Evolutionary conservation across 2,797 vertebrate species (phyloP), one percentile per base, ranked within the genome.

Genomic region (Cirrhinus molitorella): DNA sequence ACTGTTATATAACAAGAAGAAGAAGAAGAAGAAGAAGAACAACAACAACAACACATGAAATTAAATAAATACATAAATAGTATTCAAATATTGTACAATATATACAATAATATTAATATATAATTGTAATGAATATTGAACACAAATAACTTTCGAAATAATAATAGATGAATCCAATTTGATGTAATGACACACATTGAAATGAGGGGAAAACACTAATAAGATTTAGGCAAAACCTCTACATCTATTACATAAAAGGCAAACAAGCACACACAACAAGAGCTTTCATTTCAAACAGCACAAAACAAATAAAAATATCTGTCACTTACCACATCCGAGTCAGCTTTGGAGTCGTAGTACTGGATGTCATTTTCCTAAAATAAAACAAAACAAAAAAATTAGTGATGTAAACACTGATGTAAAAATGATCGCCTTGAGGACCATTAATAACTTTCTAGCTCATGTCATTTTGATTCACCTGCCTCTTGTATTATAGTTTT

Each of bases 291-390:
- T 19, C 21, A 61, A 73, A 40, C 5, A 74, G 45, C 76, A 59
- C 55, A 53, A 12, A 31, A 45, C 25, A 80, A 73, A 61, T 31
- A 16, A 31, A 75, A 51, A 77, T 25, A 90, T 43, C 59, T 91
- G 90, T 89, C 92, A 97, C 98, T 98, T 92, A 99, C 97, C 59
- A 97, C 96, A 93, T 98, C 97, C 2, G 97, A 97, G 79, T 98
- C 97, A 0, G 96, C 96, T 94, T 99, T 99, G 91, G 98, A 97
- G 84, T 99, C 98, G 12, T 99, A 99, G 94, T 99, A 99, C 93
- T 96, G 94, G 85, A 99, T 97, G 91, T 97, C 96, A 91, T 96
- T 96, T 92, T 97, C 97, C 98, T 99, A 95, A 88, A 90, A 90
- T 89, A 90, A 84, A 92, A 90, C 92, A 94, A 89, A 92, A 90